Base-by-base conservation (phyloP, 2,797 vertebrate species). In the Ambastaia sidthimunki region DNA sequence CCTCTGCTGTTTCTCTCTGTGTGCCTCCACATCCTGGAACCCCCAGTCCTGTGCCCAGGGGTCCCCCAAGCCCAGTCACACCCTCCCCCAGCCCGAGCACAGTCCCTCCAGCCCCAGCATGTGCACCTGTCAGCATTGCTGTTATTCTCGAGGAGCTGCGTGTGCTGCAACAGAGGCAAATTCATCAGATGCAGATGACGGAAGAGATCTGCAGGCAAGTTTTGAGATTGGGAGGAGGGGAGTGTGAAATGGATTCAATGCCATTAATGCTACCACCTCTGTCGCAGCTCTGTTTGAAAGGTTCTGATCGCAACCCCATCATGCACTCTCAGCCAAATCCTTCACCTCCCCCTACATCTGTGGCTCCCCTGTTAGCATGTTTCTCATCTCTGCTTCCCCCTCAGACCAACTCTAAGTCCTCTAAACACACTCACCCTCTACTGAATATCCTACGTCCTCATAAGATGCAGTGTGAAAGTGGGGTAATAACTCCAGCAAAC, bases 141-240 rank as follows among this genome's bases (percentile, higher is more conserved):
- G 90, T 97, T 55, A 97, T 97, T 76, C 86, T 97, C 85, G 96
- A 97, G 82, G 96, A 97, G 87, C 93, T 97, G 13, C 90, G 95
- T 16, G 94, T 97, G 74, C 88, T 97, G 34, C 96, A 97, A 84
- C 96, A 97, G 89, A 91, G 96, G 63, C 96, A 97, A 88, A 96
- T 97, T 80, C 95, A 96, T 84, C 96, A 97, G 87, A 96, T 97
- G 96, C 96, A 97, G 88, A 96, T 97, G 92, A 97, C 96, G 0
- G 95, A 97, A 80, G 96, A 97, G 89, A 97, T 97, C 84, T 97
- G 96, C 85, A 91, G 95, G 68, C 96, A 97, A 86, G 95, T 97
- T 41, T 88, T 97, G 54, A 92, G 95, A 65, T 91, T 97, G 2
- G 96, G 95, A 50, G 93, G 91, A 25, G 90, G 89, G 4, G 90